These are phyloP conservation scores for Meriones psammophilus DNA, from an alignment of 2,797 vertebrate genomes.

Conservation along the genomic window DNA sequence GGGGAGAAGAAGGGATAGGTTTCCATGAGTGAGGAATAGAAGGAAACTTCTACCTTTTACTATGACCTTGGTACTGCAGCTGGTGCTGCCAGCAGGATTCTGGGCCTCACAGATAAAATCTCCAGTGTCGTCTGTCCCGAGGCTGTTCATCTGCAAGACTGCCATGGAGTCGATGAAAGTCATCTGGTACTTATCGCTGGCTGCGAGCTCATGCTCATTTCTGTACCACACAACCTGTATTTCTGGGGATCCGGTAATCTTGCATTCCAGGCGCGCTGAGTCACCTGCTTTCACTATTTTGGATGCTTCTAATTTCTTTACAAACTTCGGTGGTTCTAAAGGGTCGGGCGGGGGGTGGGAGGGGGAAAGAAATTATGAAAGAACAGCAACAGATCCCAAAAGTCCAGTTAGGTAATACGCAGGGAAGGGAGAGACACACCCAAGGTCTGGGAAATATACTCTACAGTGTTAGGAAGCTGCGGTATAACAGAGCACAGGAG, in stretches of 20 bases:
- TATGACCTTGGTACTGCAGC: constrained; percentile 96
- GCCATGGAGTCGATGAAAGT: constrained; percentile 95
- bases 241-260: constrained; percentile 95
- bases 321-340: constrained; percentile 98
- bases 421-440: constrained; percentile 58
- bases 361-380: constrained; percentile 85
- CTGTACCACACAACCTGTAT: constrained; percentile 96
- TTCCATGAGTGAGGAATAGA: constrained; percentile 6
- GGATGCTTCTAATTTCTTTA: constrained; percentile 95
- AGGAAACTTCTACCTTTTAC: constrained; percentile 95
- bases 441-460: constrained; percentile 52
- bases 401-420: constrained; percentile 23
- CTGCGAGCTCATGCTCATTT: constrained; percentile 94
- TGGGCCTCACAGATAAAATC: constrained; percentile 98
- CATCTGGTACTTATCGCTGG: constrained; percentile 92
- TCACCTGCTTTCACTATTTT: constrained; percentile 96
- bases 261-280: constrained; percentile 95
- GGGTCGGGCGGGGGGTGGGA: constrained; percentile 83
- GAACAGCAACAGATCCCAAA: constrained; percentile 61
- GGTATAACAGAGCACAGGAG: constrained; percentile 25
- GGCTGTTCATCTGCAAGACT: constrained; percentile 93
- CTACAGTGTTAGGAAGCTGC: not conserved
- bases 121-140: constrained; percentile 93
- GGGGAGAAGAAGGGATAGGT: not conserved
- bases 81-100: constrained; percentile 97